Conservation (phyloP, 2,113 vertebrate genomes). For the Pholis gunnellus region DNA sequence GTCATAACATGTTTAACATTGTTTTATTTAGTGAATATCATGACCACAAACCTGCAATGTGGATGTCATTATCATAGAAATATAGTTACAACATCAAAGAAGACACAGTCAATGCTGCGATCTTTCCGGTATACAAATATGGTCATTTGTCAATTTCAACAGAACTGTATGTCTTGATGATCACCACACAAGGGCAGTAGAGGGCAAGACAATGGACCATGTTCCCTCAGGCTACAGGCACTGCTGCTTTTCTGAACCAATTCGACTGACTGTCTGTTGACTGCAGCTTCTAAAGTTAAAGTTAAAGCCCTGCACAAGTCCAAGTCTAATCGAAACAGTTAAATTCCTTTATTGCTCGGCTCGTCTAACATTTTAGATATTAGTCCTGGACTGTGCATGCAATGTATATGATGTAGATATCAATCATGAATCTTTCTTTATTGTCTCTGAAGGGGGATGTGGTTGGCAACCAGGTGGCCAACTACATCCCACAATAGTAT, state of each 20-base stretch:
- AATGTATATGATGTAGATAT: neutral
- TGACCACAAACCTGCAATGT: neutral
- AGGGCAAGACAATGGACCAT: constrained; percentile 19
- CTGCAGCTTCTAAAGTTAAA: neutral
- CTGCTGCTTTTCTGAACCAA: neutral
- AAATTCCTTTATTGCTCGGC: neutral
- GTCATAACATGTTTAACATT: neutral
- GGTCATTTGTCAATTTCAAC: constrained; percentile 19
- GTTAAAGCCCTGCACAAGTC: neutral
- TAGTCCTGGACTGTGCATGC: neutral
- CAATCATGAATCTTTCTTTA: neutral
- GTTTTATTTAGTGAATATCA: neutral
- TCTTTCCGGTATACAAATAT: constrained; percentile 28
- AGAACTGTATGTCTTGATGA: constrained; percentile 28
- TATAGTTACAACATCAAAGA: neutral
- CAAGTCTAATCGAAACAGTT: neutral
- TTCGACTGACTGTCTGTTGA: neutral
- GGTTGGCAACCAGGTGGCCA: neutral
- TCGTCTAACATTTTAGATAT: neutral
- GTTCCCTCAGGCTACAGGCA: neutral
- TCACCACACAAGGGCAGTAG: constrained; percentile 67
- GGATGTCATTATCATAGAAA: neutral
- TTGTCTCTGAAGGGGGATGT: neutral
- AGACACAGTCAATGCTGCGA: constrained; percentile 4
- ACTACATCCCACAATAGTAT: neutral